Percentiles rank a stretch among this genome's conserved stretches.
These are phyloP conservation scores for Blennius ocellaris DNA, from an alignment of 2,113 vertebrate genomes.

Conservation along the genomic window DNA sequence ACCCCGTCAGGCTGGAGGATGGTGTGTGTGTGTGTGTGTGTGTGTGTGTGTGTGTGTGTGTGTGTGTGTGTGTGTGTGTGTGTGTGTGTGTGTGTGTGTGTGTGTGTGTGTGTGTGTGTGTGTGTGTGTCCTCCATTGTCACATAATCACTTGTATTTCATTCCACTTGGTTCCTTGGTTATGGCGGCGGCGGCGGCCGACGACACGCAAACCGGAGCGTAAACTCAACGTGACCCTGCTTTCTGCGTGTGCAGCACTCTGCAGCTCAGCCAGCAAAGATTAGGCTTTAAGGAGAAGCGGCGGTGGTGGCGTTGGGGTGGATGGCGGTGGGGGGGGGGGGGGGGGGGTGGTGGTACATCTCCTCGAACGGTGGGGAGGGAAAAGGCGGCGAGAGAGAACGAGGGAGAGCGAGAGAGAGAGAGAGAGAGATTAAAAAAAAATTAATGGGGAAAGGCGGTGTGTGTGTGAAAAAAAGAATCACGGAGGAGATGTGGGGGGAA, in stretches of 20 bases:
- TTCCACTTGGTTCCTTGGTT: constrained; percentile 31
- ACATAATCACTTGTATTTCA: constrained; percentile 45
- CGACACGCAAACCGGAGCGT: constrained; percentile 59
- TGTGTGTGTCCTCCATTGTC: constrained; percentile 1
- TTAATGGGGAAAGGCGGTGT: constrained; percentile 7
- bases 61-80: too few relatives aligned
- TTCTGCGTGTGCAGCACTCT: constrained; percentile 63
- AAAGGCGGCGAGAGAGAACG: background rate
- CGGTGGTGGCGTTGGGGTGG: constrained; percentile 22
- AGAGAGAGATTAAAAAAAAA: constrained; percentile 14
- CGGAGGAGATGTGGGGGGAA: background rate
- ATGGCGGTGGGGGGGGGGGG: background rate
- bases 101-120: too few relatives aligned
- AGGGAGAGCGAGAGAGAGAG: constrained; percentile 11
- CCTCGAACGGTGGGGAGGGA: background rate
- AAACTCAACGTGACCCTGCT: constrained; percentile 71
- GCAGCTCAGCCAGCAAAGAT: constrained; percentile 66
- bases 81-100: too few relatives aligned
- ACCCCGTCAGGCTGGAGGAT: constrained; percentile 47
- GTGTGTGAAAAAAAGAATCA: constrained; percentile 28
- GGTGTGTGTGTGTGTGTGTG: too few relatives aligned
- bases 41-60: too few relatives aligned
- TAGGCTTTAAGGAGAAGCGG: constrained; percentile 60
- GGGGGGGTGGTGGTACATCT: too few relatives aligned
- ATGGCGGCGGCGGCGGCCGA: constrained; percentile 23